These are phyloP conservation scores for Eudasyphora cyanicolor DNA, from an alignment of 2,888 invertebrate genomes.

Conservation along the genomic window DNA sequence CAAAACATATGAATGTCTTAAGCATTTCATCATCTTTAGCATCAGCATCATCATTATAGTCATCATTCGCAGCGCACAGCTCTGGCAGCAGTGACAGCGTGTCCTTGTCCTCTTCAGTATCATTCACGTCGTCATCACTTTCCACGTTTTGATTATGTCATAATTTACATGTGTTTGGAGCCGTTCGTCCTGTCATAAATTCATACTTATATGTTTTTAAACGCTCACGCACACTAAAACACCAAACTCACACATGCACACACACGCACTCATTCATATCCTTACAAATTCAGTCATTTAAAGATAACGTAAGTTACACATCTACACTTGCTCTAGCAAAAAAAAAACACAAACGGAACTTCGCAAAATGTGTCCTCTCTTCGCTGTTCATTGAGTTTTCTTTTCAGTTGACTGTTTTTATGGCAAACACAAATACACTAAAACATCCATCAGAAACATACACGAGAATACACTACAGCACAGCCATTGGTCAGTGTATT, in stretches of 20 bases:
- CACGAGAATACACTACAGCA: not conserved
- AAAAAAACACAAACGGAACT: too few relatives aligned
- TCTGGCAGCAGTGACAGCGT: not conserved
- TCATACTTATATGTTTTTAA: constrained; percentile 33
- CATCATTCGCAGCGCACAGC: not conserved
- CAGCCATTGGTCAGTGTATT: not conserved
- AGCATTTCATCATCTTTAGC: constrained; percentile 17
- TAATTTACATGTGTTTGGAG: constrained; percentile 55
- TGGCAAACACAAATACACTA: constrained; percentile 11
- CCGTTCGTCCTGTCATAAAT: constrained; percentile 43
- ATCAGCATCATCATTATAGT: not conserved
- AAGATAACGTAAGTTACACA: constrained; percentile 10
- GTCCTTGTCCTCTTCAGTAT: constrained; percentile 3
- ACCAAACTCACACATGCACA: not conserved
- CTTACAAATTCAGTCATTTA: constrained; percentile 22
- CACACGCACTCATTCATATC: not conserved
- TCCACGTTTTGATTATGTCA: constrained; percentile 46
- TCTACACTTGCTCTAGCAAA: too few relatives aligned
- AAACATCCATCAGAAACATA: constrained; percentile 12
- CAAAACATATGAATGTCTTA: constrained; percentile 22
- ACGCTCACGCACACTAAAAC: constrained; percentile 27
- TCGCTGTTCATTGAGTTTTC: constrained; percentile 23
- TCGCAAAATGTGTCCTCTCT: not conserved
- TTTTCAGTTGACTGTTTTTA: not conserved
- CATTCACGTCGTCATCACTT: not conserved